Conservation (phyloP, 2,888 invertebrate genomes). For the Labia minor region DNA sequence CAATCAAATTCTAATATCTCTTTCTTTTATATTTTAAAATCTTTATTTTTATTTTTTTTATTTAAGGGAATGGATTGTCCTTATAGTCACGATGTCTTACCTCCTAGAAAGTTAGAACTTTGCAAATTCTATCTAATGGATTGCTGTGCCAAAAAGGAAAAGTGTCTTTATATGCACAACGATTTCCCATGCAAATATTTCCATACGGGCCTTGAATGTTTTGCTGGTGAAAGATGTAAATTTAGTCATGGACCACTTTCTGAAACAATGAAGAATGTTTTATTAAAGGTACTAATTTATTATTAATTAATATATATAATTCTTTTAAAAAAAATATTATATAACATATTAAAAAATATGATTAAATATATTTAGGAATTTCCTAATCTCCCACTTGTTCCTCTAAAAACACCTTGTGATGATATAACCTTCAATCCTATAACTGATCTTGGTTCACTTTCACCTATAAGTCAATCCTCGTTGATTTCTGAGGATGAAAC, state of each 20-base stretch:
- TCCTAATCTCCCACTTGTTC: not conserved
- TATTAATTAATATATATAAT: constrained; percentile 23
- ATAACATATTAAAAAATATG: not conserved
- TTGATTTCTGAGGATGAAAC: not conserved
- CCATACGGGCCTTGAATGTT: constrained; percentile 83
- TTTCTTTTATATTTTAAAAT: too few relatives aligned
- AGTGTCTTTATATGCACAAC: constrained; percentile 91
- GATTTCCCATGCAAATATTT: constrained; percentile 97
- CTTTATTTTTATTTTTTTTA: constrained; percentile 21
- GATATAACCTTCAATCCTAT: not conserved
- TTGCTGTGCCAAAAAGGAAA: constrained; percentile 88
- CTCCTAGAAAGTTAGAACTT: constrained; percentile 79
- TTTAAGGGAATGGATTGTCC: constrained; percentile 66
- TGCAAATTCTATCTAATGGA: constrained; percentile 96
- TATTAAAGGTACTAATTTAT: constrained; percentile 37
- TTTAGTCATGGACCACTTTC: constrained; percentile 86
- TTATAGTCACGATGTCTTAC: constrained; percentile 72
- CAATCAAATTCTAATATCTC: not conserved
- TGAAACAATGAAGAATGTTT: constrained; percentile 56
- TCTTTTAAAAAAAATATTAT: not conserved
- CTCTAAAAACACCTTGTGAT: not conserved
- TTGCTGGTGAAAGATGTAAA: constrained; percentile 72
- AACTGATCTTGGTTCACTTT: not conserved
- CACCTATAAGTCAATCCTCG: not conserved
- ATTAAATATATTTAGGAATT: not conserved